A percentile compares a stretch with the other conserved stretches of the same genome.
Evolutionary conservation across 2,113 vertebrate species (phyloP).

Genomic region (Benitochromis conjunctus): DNA sequence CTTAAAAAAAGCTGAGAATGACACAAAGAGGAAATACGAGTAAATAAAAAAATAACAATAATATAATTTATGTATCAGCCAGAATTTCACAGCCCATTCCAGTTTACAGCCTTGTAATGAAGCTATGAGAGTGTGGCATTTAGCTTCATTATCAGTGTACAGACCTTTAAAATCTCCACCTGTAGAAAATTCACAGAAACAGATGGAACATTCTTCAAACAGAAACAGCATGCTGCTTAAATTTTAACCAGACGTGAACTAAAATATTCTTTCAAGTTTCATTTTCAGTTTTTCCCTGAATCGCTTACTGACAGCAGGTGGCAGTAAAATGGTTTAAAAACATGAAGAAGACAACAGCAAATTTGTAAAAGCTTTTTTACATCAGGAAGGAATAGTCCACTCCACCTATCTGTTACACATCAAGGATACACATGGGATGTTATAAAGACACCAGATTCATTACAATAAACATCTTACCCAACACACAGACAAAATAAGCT

Average conservation of each 20-base stretch:
- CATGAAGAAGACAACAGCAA: not conserved
- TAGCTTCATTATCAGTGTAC: not conserved
- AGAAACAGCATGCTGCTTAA: not conserved
- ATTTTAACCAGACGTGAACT: not conserved
- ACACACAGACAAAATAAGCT: not conserved
- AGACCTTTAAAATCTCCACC: not conserved
- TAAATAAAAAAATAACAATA: not conserved
- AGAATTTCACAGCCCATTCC: not conserved
- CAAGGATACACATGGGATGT: not conserved
- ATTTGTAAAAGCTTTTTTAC: not conserved
- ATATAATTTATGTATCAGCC: rapidly evolving
- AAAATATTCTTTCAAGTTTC: not conserved
- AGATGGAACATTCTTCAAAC: not conserved
- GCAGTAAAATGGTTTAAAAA: not conserved
- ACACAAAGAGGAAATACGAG: not conserved
- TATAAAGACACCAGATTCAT: not conserved
- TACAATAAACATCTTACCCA: not conserved
- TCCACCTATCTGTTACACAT: not conserved
- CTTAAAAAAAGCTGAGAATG: too few relatives aligned
- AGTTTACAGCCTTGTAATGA: not conserved
- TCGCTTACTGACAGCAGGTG: not conserved
- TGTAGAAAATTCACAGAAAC: not conserved
- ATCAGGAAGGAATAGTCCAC: not conserved
- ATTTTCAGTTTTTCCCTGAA: not conserved
- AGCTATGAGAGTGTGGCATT: not conserved